Conservation (phyloP, 1,140 invertebrate genomes). For the Drosophila leontia region DNA sequence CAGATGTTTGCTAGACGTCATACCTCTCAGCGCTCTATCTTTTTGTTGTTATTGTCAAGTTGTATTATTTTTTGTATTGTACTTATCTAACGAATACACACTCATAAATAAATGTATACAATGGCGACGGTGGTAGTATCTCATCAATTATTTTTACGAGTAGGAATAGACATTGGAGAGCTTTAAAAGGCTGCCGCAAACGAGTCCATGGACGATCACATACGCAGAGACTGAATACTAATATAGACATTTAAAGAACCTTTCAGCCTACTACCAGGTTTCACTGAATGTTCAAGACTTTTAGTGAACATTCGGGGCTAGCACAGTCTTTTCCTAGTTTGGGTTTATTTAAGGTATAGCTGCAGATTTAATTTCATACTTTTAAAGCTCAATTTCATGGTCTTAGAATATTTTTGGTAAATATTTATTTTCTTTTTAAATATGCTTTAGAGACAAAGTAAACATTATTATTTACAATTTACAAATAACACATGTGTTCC, state of each 20-base stretch:
- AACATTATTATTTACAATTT: neutral
- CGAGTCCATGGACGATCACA: constrained; percentile 4
- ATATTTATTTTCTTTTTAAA: neutral
- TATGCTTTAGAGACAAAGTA: neutral
- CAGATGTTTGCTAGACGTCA: constrained; percentile 56
- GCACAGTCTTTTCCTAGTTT: neutral
- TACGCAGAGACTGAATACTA: neutral
- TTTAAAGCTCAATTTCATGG: neutral
- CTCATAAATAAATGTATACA: constrained; percentile 5
- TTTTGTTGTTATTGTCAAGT: constrained; percentile 29
- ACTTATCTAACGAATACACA: constrained; percentile 32
- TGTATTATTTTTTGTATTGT: constrained; percentile 23
- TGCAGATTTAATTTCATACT: neutral
- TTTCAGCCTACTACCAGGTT: neutral
- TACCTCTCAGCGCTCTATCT: constrained; percentile 9
- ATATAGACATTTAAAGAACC: neutral
- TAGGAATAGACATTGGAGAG: constrained; percentile 34
- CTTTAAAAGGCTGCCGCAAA: constrained; percentile 42
- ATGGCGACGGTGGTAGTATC: constrained; percentile 31
- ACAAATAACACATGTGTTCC: neutral
- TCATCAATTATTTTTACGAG: constrained; percentile 60
- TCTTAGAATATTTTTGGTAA: neutral
- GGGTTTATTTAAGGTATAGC: neutral
- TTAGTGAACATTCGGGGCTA: neutral
- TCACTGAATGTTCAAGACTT: neutral